Conservation (phyloP, 2,888 invertebrate genomes). For the Aethes cnicana region DNA sequence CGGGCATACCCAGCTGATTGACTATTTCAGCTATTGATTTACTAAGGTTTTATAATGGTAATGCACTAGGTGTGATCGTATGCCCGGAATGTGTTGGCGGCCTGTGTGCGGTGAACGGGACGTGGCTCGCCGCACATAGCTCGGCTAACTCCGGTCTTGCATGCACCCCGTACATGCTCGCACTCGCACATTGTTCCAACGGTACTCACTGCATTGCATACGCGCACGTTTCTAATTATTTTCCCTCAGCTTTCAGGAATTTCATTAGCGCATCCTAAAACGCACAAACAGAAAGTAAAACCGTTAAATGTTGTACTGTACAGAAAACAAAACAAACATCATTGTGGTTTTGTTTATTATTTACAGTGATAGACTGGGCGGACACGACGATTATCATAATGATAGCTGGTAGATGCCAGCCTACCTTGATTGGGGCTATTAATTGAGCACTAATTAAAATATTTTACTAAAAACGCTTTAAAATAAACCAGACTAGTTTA, state of each 20-base stretch:
- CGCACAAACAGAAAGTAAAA: too few species aligned
- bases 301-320: too few species aligned
- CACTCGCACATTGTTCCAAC: conserved; percentile 33
- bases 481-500: conserved; percentile 1
- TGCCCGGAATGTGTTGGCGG: conserved; percentile 48
- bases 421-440: conserved; percentile 12
- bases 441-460: conserved; percentile 2
- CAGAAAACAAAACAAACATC: too few species aligned
- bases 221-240: conserved; percentile 19
- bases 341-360: background rate
- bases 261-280: background rate
- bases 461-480: background rate
- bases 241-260: background rate
- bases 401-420: conserved; percentile 1
- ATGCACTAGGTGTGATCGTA: conserved; percentile 45
- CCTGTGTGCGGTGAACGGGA: conserved; percentile 33
- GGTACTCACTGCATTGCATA: conserved; percentile 29
- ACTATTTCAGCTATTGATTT: too few species aligned
- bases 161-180: conserved; percentile 45
- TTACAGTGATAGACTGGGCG: background rate
- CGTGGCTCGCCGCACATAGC: conserved; percentile 49
- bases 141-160: conserved; percentile 43
- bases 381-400: conserved; percentile 11
- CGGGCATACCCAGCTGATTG: too few species aligned
- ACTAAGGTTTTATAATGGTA: too few species aligned